Evolutionary conservation across 2,888 invertebrate genomes (phyloP), one percentile per base, ranked within the genome.

Genomic region (Drosophila leonis): DNA sequence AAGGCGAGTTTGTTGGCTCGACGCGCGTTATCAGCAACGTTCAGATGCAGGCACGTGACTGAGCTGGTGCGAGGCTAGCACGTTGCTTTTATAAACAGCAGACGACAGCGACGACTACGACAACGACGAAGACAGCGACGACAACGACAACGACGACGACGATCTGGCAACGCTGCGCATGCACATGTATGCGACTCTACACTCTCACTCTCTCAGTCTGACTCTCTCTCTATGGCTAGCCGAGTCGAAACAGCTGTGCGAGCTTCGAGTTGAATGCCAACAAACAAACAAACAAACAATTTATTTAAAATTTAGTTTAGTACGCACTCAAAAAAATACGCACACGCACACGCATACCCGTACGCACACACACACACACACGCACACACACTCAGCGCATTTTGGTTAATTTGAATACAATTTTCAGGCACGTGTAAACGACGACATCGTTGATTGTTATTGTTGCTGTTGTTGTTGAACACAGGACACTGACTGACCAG

Each of bases 21-120:
- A 73, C 88, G 78, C 80, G 81, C 75, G 65, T 64, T 71, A 66
- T 72, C 74, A 52, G 75, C 75, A 71, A 73, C 85, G 83, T 90
- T 81, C 77, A 72, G 73, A 76, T 83, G 80, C 80, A 79, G 81
- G 90, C 90, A 90, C 90, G 90, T 90, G 90, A 90, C 90, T 90
- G 87, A 90, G 64, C 83, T 54, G 76, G 70, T 77, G 72, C 75
- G 60, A 72, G 48, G 56, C 52, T 67, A 82, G 87, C 78, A 82
- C 75, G 77, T 70, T 79, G 77, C 83, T 89, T 89, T 89, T 90
- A 89, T 90, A 90, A 83, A 83, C 74, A 83, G 78, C 62, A 44
- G 24, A 49, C 42, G 27, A 51, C 51, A 24, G 18, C 51, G 37
- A 37, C 18, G 29, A 20, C 24, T 24, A 15, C 24, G 37, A 27